Percentiles rank a stretch among this genome's conserved stretches.
These are phyloP conservation scores for Diachasmimorpha longicaudata DNA, from an alignment of 1,140 invertebrate species.

Conservation along the genomic window DNA sequence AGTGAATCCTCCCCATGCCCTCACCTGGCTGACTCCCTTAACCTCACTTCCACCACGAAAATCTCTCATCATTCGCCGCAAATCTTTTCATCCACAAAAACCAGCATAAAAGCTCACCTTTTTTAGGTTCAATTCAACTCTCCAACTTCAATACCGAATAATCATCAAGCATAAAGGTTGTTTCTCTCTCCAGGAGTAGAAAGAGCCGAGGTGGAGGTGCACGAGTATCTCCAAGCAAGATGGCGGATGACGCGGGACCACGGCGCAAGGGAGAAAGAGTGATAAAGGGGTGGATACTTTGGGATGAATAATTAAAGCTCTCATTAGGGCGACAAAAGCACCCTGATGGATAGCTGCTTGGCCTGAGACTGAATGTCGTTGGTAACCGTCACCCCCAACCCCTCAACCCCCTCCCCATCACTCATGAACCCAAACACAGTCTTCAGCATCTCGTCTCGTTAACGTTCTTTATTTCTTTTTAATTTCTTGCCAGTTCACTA, in stretches of 20 bases:
- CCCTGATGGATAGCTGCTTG: constrained; percentile 63
- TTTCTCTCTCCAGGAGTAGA: not conserved
- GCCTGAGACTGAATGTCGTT: constrained; percentile 47
- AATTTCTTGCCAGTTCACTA: not conserved
- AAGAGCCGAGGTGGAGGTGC: not conserved
- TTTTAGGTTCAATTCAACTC: not conserved
- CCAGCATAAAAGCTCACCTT: not conserved
- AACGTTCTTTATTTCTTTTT: not conserved
- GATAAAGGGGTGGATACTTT: constrained; percentile 38
- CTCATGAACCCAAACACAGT: constrained; percentile 13
- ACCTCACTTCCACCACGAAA: too few species aligned
- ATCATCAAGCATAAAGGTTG: not conserved
- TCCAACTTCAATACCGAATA: not conserved
- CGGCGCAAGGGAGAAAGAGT: not conserved
- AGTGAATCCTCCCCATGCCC: too few species aligned
- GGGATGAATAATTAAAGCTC: constrained; percentile 64
- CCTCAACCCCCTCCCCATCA: not conserved
- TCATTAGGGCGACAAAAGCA: constrained; percentile 66
- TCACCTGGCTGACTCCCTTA: too few species aligned
- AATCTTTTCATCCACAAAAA: not conserved
- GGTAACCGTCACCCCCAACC: constrained; percentile 1
- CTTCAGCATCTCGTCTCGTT: constrained; percentile 29
- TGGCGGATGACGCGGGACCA: not conserved
- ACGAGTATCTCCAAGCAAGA: not conserved
- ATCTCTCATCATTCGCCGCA: not conserved